Base-by-base conservation (phyloP, 2,113 vertebrate species). In the Paradisaea rubra region DNA sequence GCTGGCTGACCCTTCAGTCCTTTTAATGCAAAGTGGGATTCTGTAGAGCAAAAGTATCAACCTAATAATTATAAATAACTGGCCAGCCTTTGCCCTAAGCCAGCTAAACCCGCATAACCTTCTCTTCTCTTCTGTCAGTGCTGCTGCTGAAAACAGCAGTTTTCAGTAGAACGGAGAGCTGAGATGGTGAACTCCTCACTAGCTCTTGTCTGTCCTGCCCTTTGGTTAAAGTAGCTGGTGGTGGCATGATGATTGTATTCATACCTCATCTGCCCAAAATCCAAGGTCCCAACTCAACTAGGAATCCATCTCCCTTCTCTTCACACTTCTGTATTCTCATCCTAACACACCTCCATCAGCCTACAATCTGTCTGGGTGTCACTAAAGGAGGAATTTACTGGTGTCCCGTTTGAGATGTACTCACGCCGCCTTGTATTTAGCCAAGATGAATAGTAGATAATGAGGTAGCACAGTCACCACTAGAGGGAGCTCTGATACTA, bases 401-500 rank as follows among this genome's bases (percentile, higher is more conserved):
- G 4, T 54, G 24, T 47, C 5, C 53, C 44, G 22, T 54, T 69
- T 69, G 21, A 91, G 13, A 79, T 27, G 30, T 31, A 21, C 9
- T 66, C 35, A 50, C 1, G 0, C 20, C 0, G 5, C 42, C 18
- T 63, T n/a, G 7, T 16, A 39, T 79, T 76, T 77, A 72, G 13
- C 50, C 31, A 52, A 9, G 15, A 65, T 54, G 70, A 72, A 59
- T 73, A 88, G 83, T 68, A 84, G 52, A 37, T 92, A 86, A 86
- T 81, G 61, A 78, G 80, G 24, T 35, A 77, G 15, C 57, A 86
- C 6, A 90, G 50, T 74, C 52, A 83, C 89, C 93, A 94, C 96
- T 96, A 97, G 97, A 96, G 95, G 91, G 96, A 91, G 94, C 93
- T 94, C 95, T 79, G 80, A 91, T 92, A 94, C 81, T 95, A 94